Base-by-base conservation (phyloP, 2,888 invertebrate genomes). In the Emmelina monodactyla region DNA sequence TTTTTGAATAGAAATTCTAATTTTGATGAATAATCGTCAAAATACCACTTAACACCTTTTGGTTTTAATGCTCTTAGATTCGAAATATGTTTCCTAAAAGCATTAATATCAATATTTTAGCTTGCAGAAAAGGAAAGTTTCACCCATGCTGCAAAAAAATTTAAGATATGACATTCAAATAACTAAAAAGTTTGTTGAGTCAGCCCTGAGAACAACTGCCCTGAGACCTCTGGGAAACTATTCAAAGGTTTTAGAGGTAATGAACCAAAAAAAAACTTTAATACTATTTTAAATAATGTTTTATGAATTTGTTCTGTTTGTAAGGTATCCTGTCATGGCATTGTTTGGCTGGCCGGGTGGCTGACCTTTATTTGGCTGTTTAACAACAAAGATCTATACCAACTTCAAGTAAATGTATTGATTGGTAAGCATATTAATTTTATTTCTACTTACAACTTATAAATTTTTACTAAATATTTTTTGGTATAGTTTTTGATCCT, bases 261-360 rank as follows among this genome's bases (percentile, higher is more conserved):
- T 4, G n/a, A 25, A 30, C 3, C 3, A n/a, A 6, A 9, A 19
- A 9, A 19, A 19, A 9, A 5, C 5, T 22, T 33, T 22, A 1
- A 31, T n/a, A n/a, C 2, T 14, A 12, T 16, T 22, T 16, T 22
- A 16, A 25, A 12, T 14, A n/a, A n/a, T 7, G 25, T 7, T 22
- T 6, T 14, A 11, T 22, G 14, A 15, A 32, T 10, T 22, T 28
- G 22, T 28, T 14, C 19, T 28, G 14, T 33, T 45, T 71, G 71
- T 34, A 55, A 91, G 88, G 82, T 91, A 45, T 91, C 93, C 4
- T 94, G 95, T 54, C 92, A 96, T 76, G 95, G 95, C 6, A 83
- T 95, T 32, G 85, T 89, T 3, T 96, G 95, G 95, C 65, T 96
- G 33, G 83, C 85, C 4, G 83, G 85, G 14, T 89, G 90, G 85